phyloP scores from a whole-genome alignment of 2,888 invertebrate genomes.

The Meandrusa payeni region DNA sequence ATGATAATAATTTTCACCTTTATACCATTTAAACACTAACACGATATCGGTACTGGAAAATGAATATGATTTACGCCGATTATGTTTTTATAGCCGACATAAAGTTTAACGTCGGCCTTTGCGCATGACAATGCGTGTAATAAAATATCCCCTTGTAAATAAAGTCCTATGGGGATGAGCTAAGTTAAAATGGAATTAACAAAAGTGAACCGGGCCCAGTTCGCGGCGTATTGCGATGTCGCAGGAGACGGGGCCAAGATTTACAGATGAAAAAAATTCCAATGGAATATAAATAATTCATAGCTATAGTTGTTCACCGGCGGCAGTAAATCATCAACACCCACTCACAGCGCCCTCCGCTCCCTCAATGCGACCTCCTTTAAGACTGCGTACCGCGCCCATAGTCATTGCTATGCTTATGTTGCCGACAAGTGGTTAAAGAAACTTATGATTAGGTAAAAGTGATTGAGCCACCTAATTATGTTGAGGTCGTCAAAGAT shows the following conservation, averaged over 20 bases:
- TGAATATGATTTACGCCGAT: conserved; percentile 14
- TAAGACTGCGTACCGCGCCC: neutral
- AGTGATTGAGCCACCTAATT: too few relatives aligned
- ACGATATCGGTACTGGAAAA: neutral
- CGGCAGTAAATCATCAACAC: conserved; percentile 66
- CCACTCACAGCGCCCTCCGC: conserved; percentile 46
- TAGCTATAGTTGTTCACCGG: conserved; percentile 44
- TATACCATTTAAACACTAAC: neutral
- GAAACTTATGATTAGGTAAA: too few relatives aligned
- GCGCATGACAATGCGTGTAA: conserved; percentile 11
- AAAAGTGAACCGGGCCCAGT: conserved; percentile 25
- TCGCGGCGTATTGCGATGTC: conserved; percentile 47
- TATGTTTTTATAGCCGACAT: conserved; percentile 19
- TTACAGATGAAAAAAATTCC: conserved; percentile 60
- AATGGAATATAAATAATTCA: conserved; percentile 64
- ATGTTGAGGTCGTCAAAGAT: too few relatives aligned
- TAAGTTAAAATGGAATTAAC: conserved; percentile 14
- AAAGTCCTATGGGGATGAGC: conserved; percentile 2
- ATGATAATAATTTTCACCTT: too few relatives aligned
- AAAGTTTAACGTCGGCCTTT: conserved; percentile 1
- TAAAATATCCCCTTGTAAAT: conserved; percentile 18
- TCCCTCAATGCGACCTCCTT: conserved; percentile 31
- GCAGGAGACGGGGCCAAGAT: conserved; percentile 55
- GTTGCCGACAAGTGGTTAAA: too few relatives aligned
- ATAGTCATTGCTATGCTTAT: neutral